A percentile compares a stretch with the other conserved stretches of the same genome.
Evolutionary conservation across 2,797 vertebrate genomes (phyloP).

Genomic region (Pyrocephalus nanus): DNA sequence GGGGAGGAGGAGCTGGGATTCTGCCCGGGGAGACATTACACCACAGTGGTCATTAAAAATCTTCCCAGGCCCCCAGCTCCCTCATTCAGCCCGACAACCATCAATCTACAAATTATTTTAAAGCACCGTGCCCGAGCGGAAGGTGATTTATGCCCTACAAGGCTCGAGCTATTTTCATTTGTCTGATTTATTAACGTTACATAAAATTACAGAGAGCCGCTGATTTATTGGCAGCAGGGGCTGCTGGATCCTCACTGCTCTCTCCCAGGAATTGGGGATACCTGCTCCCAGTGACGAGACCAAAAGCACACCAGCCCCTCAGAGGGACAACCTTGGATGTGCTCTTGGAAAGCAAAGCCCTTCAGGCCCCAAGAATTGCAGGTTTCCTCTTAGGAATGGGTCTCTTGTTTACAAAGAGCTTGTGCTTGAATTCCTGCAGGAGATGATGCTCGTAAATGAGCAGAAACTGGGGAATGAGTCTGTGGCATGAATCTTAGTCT

Average conservation of each 20-base stretch:
- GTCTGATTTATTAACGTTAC: conserved; percentile 47
- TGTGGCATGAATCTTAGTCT: accelerated
- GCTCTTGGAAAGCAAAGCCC: not conserved
- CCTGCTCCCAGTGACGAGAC: not conserved
- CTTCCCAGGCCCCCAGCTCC: conserved; percentile 39
- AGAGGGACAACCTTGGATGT: accelerated
- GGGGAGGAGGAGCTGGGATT: not conserved
- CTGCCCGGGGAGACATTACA: not conserved
- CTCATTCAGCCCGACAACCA: not conserved
- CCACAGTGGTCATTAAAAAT: not conserved
- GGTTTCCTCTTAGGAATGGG: not conserved
- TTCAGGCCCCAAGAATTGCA: accelerated
- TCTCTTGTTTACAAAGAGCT: not conserved
- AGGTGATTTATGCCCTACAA: conserved; percentile 29
- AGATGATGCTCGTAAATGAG: accelerated
- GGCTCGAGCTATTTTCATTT: conserved; percentile 55
- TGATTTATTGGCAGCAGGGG: not conserved
- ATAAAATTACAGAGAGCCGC: conserved; percentile 5
- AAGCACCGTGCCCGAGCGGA: not conserved
- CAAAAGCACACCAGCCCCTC: accelerated
- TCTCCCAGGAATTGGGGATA: not conserved
- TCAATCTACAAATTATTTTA: conserved; percentile 47
- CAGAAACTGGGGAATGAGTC: not conserved
- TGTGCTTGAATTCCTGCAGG: accelerated
- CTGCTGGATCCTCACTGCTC: not conserved